Evolutionary conservation across 2,797 vertebrate genomes (phyloP).

Genomic region (Sarcoramphus papa): DNA sequence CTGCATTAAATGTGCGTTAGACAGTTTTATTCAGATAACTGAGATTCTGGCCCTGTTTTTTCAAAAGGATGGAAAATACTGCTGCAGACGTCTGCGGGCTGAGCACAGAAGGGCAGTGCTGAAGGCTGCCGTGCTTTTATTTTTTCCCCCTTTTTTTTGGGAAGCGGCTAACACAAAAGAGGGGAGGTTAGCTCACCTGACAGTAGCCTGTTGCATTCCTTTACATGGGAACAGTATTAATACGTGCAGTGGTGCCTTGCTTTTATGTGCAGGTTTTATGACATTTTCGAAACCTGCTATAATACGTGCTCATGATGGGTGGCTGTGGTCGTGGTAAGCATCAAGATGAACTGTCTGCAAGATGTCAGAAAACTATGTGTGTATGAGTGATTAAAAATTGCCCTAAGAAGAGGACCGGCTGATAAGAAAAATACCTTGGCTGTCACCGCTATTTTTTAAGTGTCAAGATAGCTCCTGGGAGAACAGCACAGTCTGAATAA

Average conservation of each 20-base stretch:
- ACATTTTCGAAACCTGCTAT: accelerated
- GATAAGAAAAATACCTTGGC: background rate
- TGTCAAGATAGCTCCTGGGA: background rate
- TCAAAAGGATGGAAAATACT: background rate
- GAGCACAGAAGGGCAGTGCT: background rate
- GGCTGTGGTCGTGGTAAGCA: background rate
- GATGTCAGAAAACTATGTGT: background rate
- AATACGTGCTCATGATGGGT: background rate
- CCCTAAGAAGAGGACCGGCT: background rate
- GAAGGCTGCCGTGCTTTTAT: background rate
- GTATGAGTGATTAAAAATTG: background rate
- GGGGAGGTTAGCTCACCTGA: background rate
- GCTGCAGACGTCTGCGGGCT: background rate
- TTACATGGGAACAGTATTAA: accelerated
- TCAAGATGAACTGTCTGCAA: background rate
- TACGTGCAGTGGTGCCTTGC: accelerated
- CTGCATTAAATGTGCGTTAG: accelerated
- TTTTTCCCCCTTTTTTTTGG: background rate
- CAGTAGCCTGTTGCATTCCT: accelerated
- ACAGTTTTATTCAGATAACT: background rate
- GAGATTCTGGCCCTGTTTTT: background rate
- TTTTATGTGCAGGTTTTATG: accelerated
- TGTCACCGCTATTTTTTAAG: background rate
- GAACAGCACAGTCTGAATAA: background rate
- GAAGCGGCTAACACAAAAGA: accelerated